phyloP scores from a whole-genome alignment of 2,888 invertebrate genomes.

The Callosobruchus maculatus region DNA sequence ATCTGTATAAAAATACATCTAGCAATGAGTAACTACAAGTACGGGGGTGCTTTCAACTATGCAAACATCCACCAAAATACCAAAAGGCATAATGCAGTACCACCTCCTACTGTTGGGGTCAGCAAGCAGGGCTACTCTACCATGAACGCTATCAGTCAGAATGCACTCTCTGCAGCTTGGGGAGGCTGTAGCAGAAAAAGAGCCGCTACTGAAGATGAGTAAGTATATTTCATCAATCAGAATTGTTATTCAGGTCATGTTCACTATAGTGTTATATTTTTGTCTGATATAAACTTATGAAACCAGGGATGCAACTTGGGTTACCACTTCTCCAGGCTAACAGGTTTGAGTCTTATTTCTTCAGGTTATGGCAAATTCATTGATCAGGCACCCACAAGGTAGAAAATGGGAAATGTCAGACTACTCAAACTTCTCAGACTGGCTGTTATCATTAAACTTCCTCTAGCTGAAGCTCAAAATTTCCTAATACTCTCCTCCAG shows the following conservation, averaged over 20 bases:
- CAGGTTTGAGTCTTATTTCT: no score
- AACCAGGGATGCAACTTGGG: no score
- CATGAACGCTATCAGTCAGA: conserved; percentile 83
- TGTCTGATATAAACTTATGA: no score
- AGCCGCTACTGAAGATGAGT: conserved; percentile 91
- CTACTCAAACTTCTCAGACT: no score
- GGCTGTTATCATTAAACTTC: no score
- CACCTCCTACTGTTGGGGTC: conserved; percentile 49
- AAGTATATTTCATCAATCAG: conserved; percentile 45
- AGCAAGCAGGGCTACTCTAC: conserved; percentile 89
- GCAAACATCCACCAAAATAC: conserved; percentile 36
- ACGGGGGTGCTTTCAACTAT: conserved; percentile 31
- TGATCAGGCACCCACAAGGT: no score
- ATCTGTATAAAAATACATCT: neutral
- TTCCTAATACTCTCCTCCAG: no score
- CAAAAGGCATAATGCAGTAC: conserved; percentile 44
- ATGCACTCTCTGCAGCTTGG: conserved; percentile 75
- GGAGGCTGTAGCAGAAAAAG: conserved; percentile 69
- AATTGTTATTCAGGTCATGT: neutral
- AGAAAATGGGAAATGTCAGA: no score
- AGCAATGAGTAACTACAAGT: conserved; percentile 1
- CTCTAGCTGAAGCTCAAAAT: no score
- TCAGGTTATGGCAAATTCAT: no score
- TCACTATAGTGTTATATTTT: no score
- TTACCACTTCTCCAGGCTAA: no score